A percentile compares a stretch with the other conserved stretches of the same genome.
phyloP scores from a whole-genome alignment of 1,140 invertebrate genomes.

The Aculops lycopersici region DNA sequence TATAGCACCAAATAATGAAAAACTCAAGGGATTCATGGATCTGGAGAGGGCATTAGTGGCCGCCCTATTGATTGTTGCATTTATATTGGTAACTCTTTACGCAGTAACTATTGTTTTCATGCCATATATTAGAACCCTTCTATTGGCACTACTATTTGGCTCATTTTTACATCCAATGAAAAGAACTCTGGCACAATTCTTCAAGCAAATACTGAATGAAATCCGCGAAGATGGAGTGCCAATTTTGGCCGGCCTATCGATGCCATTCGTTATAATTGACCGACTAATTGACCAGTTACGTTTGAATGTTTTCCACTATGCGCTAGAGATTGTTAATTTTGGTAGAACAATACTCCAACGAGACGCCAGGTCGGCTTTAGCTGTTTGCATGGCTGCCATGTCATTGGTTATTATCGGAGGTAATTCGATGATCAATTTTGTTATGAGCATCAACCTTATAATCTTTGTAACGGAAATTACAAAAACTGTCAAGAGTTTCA shows the following conservation, averaged over 20 bases:
- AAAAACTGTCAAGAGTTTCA: too few species aligned
- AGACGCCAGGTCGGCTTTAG: too few species aligned
- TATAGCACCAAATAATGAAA: background rate
- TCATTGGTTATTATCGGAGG: slow-evolving; percentile 57
- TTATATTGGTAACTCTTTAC: background rate
- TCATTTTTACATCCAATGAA: slow-evolving; percentile 65
- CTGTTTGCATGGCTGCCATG: too few species aligned
- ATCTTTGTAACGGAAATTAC: too few species aligned
- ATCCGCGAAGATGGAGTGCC: slow-evolving; percentile 19
- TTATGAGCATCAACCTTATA: too few species aligned
- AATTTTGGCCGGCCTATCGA: slow-evolving; percentile 27
- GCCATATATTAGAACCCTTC: slow-evolving; percentile 27
- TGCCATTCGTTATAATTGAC: slow-evolving; percentile 37
- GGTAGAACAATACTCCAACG: too few species aligned
- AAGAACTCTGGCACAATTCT: slow-evolving; percentile 27
- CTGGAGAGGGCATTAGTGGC: background rate
- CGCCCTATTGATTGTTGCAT: background rate
- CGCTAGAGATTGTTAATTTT: too few species aligned
- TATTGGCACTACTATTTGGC: slow-evolving; percentile 72
- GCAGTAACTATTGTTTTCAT: background rate
- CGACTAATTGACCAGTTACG: slow-evolving; percentile 33
- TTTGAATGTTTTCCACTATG: slow-evolving; percentile 14
- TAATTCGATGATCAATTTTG: slow-evolving; percentile 6
- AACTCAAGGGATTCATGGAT: too few species aligned
- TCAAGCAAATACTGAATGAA: slow-evolving; percentile 29